Percentiles rank a stretch among this genome's conserved stretches.
phyloP scores from a whole-genome alignment of 2,888 invertebrate genomes.

The Acronicta alni region DNA sequence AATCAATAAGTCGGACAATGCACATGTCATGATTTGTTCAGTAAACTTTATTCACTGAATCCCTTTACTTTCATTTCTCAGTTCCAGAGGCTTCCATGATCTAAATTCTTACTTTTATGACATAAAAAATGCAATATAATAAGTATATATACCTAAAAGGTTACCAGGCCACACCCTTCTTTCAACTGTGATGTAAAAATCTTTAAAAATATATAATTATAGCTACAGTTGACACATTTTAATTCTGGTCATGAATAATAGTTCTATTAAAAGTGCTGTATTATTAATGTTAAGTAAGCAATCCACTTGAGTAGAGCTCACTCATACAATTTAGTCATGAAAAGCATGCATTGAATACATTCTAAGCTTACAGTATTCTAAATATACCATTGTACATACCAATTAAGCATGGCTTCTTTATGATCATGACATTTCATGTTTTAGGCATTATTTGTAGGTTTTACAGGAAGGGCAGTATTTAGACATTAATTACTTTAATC shows the following conservation, averaged over 20 bases:
- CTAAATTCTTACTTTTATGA: conserved; percentile 18
- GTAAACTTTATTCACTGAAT: conserved; percentile 11
- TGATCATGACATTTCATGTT: background rate
- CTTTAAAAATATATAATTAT: conserved; percentile 15
- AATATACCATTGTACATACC: conserved; percentile 1
- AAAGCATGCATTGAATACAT: conserved; percentile 24
- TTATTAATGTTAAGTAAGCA: conserved; percentile 13
- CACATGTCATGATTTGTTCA: conserved; percentile 35
- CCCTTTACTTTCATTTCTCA: conserved; percentile 15
- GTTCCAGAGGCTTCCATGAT: conserved; percentile 22
- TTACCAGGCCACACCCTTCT: conserved; percentile 55
- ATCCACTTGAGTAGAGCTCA: conserved; percentile 21
- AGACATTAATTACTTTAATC: too few relatives aligned
- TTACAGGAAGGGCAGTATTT: background rate
- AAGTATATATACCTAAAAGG: conserved; percentile 29
- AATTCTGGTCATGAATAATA: conserved; percentile 26
- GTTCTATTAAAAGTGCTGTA: conserved; percentile 14
- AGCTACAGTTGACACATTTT: conserved; percentile 22
- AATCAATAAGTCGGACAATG: conserved; percentile 30
- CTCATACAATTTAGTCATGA: conserved; percentile 28
- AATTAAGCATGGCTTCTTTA: background rate
- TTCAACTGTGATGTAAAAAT: conserved; percentile 19
- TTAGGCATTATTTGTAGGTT: background rate
- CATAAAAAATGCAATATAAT: conserved; percentile 21
- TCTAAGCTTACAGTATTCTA: background rate